A percentile compares a stretch with the other conserved stretches of the same genome.
Evolutionary conservation across 1,140 invertebrate genomes (phyloP).

Genomic region (Helicoverpa zea): DNA sequence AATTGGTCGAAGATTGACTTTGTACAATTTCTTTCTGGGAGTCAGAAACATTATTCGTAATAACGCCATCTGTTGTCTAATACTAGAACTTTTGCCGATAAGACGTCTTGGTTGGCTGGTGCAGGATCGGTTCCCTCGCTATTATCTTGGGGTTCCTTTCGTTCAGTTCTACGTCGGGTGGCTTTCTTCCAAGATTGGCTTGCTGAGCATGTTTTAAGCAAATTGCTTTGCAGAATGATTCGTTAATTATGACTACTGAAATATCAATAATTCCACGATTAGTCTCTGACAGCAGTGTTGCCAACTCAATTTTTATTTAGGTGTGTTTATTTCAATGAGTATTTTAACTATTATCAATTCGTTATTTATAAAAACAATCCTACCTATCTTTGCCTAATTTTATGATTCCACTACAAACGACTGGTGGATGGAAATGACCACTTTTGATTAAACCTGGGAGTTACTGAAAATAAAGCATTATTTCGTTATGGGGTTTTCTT

Average conservation of each 20-base stretch:
- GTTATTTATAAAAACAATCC: too few relatives aligned
- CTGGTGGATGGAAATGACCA: too few relatives aligned
- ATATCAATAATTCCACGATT: slow-evolving; percentile 44
- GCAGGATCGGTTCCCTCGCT: slow-evolving; percentile 23
- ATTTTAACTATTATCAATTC: too few relatives aligned
- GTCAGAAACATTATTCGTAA: neutral
- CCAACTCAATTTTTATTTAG: too few relatives aligned
- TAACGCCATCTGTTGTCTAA: slow-evolving; percentile 46
- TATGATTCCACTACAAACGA: too few relatives aligned
- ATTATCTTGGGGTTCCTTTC: slow-evolving; percentile 57
- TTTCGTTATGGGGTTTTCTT: too few relatives aligned
- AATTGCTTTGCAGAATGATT: slow-evolving; percentile 71
- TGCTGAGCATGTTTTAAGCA: slow-evolving; percentile 69
- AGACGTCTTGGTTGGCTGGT: neutral
- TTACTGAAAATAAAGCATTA: too few relatives aligned
- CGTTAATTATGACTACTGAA: slow-evolving; percentile 76
- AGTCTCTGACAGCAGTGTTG: neutral
- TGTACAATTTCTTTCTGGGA: neutral
- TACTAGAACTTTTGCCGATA: neutral
- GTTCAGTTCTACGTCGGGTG: slow-evolving; percentile 70
- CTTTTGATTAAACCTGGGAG: too few relatives aligned
- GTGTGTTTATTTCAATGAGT: too few relatives aligned
- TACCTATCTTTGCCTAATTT: too few relatives aligned
- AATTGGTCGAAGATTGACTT: neutral
- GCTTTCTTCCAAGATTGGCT: slow-evolving; percentile 39